Evolutionary conservation across 2,113 vertebrate genomes (phyloP).

Genomic region (Xiphias gladius): DNA sequence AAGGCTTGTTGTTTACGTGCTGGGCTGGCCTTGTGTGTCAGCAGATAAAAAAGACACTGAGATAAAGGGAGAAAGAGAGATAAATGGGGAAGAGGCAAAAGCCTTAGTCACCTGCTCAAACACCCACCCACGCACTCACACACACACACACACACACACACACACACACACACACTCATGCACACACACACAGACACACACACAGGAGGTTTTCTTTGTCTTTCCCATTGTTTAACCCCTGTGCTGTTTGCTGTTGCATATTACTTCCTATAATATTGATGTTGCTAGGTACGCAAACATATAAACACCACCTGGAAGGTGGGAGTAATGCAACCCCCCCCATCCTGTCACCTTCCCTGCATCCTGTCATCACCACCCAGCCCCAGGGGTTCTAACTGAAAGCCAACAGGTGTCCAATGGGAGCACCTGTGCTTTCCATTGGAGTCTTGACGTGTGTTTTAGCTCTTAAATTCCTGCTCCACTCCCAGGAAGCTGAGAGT

Average conservation of each 20-base stretch:
- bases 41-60: conserved; percentile 47
- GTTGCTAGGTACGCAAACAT: conserved; percentile 12
- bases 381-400: conserved; percentile 63
- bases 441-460: conserved; percentile 10
- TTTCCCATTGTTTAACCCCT: conserved; percentile 37
- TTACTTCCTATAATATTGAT: conserved; percentile 62
- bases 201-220: conserved; percentile 15
- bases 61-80: conserved; percentile 35
- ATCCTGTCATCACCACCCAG: conserved; percentile 40
- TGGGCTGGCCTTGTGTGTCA: conserved; percentile 47
- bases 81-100: conserved; percentile 25
- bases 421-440: conserved; percentile 56
- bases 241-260: conserved; percentile 9
- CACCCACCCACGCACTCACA: conserved; percentile 15
- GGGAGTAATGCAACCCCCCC: conserved; percentile 31
- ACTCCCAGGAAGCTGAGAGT: neutral
- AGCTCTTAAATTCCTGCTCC: neutral
- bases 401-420: conserved; percentile 74
- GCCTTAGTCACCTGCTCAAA: conserved; percentile 32
- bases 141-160: conserved; percentile 2
- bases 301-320: conserved; percentile 64
- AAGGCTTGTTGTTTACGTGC: conserved; percentile 28
- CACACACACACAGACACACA: conserved; percentile 5
- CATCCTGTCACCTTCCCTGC: conserved; percentile 29
- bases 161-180: conserved; percentile 13